phyloP scores from a whole-genome alignment of 2,113 vertebrate genomes.

The Poecile atricapillus region DNA sequence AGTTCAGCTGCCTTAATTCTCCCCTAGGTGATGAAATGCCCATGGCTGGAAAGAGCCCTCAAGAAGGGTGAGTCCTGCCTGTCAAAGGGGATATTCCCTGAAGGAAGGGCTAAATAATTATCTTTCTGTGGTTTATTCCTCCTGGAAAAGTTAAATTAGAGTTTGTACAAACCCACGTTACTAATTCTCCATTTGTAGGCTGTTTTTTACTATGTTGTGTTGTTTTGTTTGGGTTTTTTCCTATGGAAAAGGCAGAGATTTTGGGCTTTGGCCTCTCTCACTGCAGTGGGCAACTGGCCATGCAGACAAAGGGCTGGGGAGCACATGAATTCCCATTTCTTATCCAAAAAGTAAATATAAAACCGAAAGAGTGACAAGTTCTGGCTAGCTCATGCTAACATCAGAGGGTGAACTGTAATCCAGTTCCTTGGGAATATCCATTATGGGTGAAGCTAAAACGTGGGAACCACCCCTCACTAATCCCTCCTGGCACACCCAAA shows the following conservation, averaged over 20 bases:
- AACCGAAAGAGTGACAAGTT: background rate
- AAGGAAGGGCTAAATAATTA: background rate
- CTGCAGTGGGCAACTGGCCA: background rate
- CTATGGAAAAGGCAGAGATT: background rate
- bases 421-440: background rate
- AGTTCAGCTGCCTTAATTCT: background rate
- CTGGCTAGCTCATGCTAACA: background rate
- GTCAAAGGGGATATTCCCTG: background rate
- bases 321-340: background rate
- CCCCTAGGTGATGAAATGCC: background rate
- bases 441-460: background rate
- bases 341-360: background rate
- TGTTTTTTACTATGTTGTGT: background rate
- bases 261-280: background rate
- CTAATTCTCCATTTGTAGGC: background rate
- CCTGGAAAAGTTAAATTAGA: background rate
- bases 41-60: background rate
- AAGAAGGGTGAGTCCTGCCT: fast-evolving
- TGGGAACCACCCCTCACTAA: fast-evolving
- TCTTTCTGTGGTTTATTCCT: background rate
- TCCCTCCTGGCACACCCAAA: background rate
- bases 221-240: background rate
- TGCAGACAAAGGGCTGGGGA: fast-evolving
- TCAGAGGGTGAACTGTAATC: background rate
- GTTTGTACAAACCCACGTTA: background rate